phyloP scores from a whole-genome alignment of 2,797 vertebrate species.

The Nasua narica region DNA sequence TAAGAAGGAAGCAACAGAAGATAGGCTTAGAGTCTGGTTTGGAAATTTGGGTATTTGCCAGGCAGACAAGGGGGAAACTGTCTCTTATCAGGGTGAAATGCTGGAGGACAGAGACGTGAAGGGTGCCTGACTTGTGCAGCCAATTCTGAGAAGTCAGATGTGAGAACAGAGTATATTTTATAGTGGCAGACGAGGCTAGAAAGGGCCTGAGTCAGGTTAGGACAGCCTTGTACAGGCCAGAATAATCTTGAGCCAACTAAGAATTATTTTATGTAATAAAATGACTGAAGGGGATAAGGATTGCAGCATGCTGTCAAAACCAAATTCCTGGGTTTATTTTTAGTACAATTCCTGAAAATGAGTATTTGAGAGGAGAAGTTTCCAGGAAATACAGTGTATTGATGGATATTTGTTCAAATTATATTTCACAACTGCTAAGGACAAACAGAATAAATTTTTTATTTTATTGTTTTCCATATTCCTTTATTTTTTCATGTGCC shows the following conservation, averaged over 20 bases:
- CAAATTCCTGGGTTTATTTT: conserved; percentile 55
- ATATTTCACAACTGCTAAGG: conserved; percentile 12
- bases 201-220: background rate
- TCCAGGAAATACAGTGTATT: conserved; percentile 28
- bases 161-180: background rate
- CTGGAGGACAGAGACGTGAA: background rate
- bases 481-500: background rate
- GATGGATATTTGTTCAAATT: background rate
- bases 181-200: background rate
- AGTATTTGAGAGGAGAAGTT: conserved; percentile 48
- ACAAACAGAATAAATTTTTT: conserved; percentile 5
- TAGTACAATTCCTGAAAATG: conserved; percentile 49
- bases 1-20: background rate
- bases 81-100: background rate
- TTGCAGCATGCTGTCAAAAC: background rate
- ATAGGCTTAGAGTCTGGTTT: background rate
- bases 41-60: background rate
- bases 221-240: background rate
- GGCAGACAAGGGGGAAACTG: background rate
- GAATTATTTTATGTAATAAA: background rate
- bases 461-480: background rate
- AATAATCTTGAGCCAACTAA: background rate
- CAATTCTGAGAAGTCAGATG: background rate
- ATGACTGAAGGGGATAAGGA: background rate
- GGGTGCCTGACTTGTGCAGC: background rate